A percentile compares a stretch with the other conserved stretches of the same genome.
phyloP scores from a whole-genome alignment of 2,797 vertebrate genomes.

The Acanthurus tractus region DNA sequence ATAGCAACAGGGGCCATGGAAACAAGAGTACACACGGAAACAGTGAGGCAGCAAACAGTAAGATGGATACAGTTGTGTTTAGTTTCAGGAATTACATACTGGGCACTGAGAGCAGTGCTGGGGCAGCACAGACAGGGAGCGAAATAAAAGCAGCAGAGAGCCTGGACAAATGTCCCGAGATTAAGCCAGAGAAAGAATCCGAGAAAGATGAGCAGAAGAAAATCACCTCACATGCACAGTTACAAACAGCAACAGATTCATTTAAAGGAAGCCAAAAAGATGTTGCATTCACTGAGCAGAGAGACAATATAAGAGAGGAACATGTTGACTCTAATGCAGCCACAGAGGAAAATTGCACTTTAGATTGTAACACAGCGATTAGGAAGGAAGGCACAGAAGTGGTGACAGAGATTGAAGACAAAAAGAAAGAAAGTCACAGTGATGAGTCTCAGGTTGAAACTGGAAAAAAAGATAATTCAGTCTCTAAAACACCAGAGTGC shows the following conservation, averaged over 20 bases:
- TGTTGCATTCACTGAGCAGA: constrained; percentile 18
- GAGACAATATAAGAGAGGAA: constrained; percentile 25
- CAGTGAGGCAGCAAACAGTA: constrained; percentile 70
- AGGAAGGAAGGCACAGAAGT: constrained; percentile 16
- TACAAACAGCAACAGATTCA: constrained; percentile 44
- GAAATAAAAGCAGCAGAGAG: constrained; percentile 31
- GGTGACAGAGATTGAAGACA: constrained; percentile 20
- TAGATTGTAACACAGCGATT: constrained; percentile 18
- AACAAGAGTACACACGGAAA: constrained; percentile 78
- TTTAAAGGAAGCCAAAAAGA: constrained; percentile 33
- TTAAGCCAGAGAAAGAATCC: constrained; percentile 31
- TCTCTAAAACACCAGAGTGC: constrained; percentile 6
- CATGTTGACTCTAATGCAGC: constrained; percentile 26
- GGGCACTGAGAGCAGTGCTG: constrained; percentile 57
- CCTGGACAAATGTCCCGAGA: constrained; percentile 34
- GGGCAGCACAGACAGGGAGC: constrained; percentile 43
- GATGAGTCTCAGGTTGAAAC: constrained; percentile 15
- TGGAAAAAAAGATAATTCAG: constrained; percentile 26
- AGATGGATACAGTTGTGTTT: constrained; percentile 79
- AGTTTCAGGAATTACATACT: constrained; percentile 87
- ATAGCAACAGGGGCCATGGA: constrained; percentile 75
- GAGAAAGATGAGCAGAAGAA: constrained; percentile 45
- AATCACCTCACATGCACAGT: constrained; percentile 15
- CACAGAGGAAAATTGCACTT: constrained; percentile 18
- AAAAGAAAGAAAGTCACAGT: constrained; percentile 32